phyloP scores from a whole-genome alignment of 2,797 vertebrate species.

The Chrysocyon brachyurus region DNA sequence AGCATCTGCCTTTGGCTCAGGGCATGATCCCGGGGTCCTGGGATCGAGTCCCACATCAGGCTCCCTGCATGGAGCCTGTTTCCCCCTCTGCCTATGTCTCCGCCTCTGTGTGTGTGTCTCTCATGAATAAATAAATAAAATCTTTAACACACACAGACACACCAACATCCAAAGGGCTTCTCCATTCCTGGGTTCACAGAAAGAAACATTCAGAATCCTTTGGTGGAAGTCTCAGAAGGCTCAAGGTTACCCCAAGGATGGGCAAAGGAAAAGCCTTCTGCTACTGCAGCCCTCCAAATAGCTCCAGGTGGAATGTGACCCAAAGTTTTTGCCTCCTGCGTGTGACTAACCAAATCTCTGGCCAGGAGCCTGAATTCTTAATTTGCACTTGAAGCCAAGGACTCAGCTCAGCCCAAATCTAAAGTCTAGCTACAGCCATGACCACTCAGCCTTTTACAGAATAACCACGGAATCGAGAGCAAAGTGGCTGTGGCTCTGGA shows the following conservation, averaged over 20 bases:
- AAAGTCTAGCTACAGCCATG: neutral
- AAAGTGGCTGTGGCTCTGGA: neutral
- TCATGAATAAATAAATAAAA: too few species aligned
- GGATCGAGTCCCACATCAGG: too few species aligned
- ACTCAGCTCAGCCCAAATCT: constrained; percentile 38
- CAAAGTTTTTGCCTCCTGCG: constrained; percentile 35
- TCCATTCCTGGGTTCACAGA: neutral
- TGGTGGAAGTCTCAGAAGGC: neutral
- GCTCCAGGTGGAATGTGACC: constrained; percentile 23
- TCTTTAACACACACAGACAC: too few species aligned
- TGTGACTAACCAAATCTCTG: constrained; percentile 66
- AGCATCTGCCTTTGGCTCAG: too few species aligned
- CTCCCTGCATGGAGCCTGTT: too few species aligned
- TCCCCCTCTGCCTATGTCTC: too few species aligned
- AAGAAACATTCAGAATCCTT: neutral
- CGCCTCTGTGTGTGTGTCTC: too few species aligned
- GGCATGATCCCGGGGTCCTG: too few species aligned
- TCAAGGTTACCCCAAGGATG: constrained; percentile 1
- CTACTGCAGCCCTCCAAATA: neutral
- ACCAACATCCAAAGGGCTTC: neutral
- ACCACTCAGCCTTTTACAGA: neutral
- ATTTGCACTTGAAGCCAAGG: constrained; percentile 53
- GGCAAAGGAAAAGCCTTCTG: neutral
- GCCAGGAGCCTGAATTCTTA: constrained; percentile 63
- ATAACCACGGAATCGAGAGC: rapidly evolving